A percentile compares a stretch with the other conserved stretches of the same genome.
Evolutionary conservation across 2,797 vertebrate species (phyloP).

Genomic region (Babyrousa celebensis): DNA sequence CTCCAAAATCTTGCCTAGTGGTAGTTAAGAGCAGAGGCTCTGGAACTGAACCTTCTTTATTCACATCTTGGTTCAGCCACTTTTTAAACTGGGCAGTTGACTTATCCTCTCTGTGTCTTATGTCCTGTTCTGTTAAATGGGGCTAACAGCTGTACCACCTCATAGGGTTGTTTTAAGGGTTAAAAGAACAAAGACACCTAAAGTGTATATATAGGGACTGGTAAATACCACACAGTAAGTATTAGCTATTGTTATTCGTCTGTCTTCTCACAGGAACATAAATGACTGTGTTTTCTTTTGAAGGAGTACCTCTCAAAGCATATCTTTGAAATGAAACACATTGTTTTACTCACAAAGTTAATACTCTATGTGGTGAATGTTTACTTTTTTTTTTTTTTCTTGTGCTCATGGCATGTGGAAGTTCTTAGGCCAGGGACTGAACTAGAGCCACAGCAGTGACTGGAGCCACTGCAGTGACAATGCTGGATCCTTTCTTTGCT

Average conservation of each 20-base stretch:
- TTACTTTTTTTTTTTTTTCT: constrained; percentile 15
- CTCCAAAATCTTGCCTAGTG: constrained; percentile 16
- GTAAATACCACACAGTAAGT: background rate
- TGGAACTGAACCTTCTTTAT: constrained; percentile 25
- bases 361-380: background rate
- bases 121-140: constrained; percentile 8
- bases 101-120: background rate
- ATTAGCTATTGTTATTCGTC: background rate
- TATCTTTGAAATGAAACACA: constrained; percentile 52
- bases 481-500: no score
- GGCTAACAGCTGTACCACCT: background rate
- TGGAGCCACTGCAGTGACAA: no score
- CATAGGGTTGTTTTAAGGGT: background rate
- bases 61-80: background rate
- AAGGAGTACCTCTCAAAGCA: background rate
- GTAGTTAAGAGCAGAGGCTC: background rate
- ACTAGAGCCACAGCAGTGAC: no score
- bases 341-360: background rate
- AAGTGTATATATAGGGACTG: background rate
- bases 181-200: background rate
- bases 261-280: background rate
- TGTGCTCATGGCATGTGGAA: no score
- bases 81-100: background rate
- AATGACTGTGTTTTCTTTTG: constrained; percentile 9
- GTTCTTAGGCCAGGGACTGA: no score